Evolutionary conservation across 1,140 invertebrate genomes (phyloP).

Genomic region (Tetraneura akinire): DNA sequence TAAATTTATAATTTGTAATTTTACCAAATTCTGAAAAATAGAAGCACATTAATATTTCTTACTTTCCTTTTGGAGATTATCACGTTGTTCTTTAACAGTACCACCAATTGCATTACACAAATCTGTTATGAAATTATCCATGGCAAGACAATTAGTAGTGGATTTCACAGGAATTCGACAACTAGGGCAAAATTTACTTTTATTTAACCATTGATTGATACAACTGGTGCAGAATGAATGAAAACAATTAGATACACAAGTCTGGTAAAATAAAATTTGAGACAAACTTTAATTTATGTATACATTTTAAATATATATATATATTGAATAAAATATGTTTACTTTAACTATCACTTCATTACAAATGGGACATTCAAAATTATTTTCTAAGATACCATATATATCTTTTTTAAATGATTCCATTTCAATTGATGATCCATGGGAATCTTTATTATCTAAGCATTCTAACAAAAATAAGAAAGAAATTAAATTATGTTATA

Average conservation of each 20-base stretch:
- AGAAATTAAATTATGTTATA: background rate
- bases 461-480: background rate
- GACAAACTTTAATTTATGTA: background rate
- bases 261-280: constrained; percentile 57
- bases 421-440: background rate
- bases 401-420: background rate
- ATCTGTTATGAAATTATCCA: constrained; percentile 53
- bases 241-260: constrained; percentile 73
- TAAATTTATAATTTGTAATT: no score
- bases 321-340: background rate
- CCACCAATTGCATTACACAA: constrained; percentile 45
- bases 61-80: constrained; percentile 45
- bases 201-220: constrained; percentile 72
- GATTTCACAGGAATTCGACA: constrained; percentile 64
- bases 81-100: constrained; percentile 35
- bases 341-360: constrained; percentile 26
- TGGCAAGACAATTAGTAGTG: constrained; percentile 55
- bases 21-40: no score
- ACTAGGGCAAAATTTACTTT: constrained; percentile 72
- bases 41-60: no score
- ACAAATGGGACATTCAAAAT: constrained; percentile 34
- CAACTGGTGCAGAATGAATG: constrained; percentile 79
- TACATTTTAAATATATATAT: background rate
- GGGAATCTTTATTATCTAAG: background rate
- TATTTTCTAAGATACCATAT: constrained; percentile 16